A percentile compares a stretch with the other conserved stretches of the same genome.
Evolutionary conservation across 2,113 vertebrate genomes (phyloP).

Genomic region (Egretta garzetta): DNA sequence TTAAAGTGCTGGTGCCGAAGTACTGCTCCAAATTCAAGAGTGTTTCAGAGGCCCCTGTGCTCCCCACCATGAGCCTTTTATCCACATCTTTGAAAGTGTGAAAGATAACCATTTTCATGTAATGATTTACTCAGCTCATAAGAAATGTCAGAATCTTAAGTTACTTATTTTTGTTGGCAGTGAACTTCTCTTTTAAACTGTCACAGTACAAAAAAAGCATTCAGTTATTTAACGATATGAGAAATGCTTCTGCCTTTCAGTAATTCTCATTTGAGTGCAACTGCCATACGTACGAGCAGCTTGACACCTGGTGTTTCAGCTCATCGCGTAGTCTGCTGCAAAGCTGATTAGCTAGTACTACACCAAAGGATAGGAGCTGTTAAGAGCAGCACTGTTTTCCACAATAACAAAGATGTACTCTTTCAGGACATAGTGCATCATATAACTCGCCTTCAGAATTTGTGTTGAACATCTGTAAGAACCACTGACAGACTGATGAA

Average conservation of each 20-base stretch:
- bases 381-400: not conserved
- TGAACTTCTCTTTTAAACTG: not conserved
- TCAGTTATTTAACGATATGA: not conserved
- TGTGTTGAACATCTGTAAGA: not conserved
- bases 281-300: accelerated
- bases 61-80: not conserved
- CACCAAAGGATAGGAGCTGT: not conserved
- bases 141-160: not conserved
- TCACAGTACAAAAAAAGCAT: not conserved
- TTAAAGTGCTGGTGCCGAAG: not conserved
- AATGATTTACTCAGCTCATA: not conserved
- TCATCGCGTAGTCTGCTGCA: too few species aligned
- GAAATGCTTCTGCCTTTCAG: not conserved
- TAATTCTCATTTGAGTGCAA: not conserved
- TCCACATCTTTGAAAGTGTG: not conserved
- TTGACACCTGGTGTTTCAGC: not conserved
- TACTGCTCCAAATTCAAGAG: not conserved
- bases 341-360: not conserved
- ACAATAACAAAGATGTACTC: not conserved
- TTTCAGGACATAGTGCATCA: not conserved
- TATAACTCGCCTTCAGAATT: not conserved
- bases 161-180: not conserved
- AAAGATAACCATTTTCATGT: not conserved
- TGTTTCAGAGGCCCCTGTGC: not conserved
- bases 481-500: not conserved